Base-by-base conservation (phyloP, 64 coral and sea anemone species). In the Anthopleura sola region DNA sequence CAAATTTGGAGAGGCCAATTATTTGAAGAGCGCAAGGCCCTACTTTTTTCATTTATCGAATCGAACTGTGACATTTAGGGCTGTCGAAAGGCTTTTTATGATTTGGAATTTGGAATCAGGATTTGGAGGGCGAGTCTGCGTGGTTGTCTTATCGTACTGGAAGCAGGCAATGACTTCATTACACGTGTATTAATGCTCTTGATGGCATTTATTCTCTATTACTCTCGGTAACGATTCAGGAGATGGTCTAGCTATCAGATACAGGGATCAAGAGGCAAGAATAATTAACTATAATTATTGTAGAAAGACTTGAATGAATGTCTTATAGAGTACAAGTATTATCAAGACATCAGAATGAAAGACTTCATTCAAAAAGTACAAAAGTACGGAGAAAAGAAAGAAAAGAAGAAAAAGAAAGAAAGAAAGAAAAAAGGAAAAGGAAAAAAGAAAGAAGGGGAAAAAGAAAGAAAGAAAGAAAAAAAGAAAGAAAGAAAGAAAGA, bases 1-100 rank as follows among this genome's bases (percentile, higher is more conserved):
- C 10, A 71, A 32, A 71, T 16, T 71, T 71, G 13, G 66, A 71
- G 66, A 71, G 66, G 66, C 26, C 66, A 71, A 71, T 71, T 71
- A 71, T 31, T 32, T 71, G 24, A 34, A 71, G 66, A 71, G 66
- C 13, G 10, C 5, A 71, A 71, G 26, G 24, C n/a, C 66, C 66
- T 71, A 34, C 31, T 71, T 12, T 32, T 2, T 34, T 11, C 34
- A n/a, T 71, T 36, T 34, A 71, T 32, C 66, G 29, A 71, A 71
- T 71, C 31, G 29, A 71, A 32, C n/a, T 14, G 24, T 14, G 31
- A 32, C 66, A 71, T 71, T 71, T 31, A 15, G 66, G 66, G 28
- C 23, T 71, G 66, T 71, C 29, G n/a, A 71, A 68, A 29, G n/a
- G 62, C 8, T 58, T 58, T 58, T n/a, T n/a, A n/a, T n/a, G n/a